Base-by-base conservation (phyloP, 2,888 invertebrate genomes). In the Drosophila mettleri region DNA sequence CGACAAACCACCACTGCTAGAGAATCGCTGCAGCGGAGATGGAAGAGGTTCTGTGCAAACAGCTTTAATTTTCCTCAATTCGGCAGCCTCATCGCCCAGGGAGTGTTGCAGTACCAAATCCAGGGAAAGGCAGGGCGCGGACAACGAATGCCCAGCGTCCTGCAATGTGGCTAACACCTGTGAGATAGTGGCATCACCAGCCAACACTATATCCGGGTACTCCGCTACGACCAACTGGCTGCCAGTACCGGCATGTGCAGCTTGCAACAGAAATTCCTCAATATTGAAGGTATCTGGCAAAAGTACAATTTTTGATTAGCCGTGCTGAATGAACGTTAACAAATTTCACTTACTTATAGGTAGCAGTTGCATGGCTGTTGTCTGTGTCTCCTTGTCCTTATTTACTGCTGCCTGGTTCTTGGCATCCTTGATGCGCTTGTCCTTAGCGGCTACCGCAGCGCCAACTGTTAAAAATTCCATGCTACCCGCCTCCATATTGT, bases 371-470 rank as follows among this genome's bases (percentile, higher is more conserved):
- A 64, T 20, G 6, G 66, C 53, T 14, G 70, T 52, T 46, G 82
- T 83, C 45, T 83, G 83, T 0, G 91, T 84, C 57, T 91, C 90
- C 52, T 91, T 89, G 59, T 86, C 90, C 58, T 91, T 92, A 46
- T 89, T 89, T 5, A 85, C 80, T 8, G 91, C 91, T 8, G 91
- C 91, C 76, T 94, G 93, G 91, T 96, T 95, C 92, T 96, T 95
- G 52, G 95, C 95, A 92, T 97, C 97, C 91, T 97, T 97, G 70
- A 96, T 95, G 45, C 97, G 94, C 91, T 97, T 97, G 92, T 97
- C 97, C 93, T 97, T 97, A 54, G 97, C 97, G 18, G 96, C 96
- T 69, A 96, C 95, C 53, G 96, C 97, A 51, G 97, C 97, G 10
- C 97, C 96, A 61, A 97, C 95, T 80, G 96, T 96, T n/a, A 96